phyloP scores from a whole-genome alignment of 2,113 vertebrate species.

The Candoia aspera region DNA sequence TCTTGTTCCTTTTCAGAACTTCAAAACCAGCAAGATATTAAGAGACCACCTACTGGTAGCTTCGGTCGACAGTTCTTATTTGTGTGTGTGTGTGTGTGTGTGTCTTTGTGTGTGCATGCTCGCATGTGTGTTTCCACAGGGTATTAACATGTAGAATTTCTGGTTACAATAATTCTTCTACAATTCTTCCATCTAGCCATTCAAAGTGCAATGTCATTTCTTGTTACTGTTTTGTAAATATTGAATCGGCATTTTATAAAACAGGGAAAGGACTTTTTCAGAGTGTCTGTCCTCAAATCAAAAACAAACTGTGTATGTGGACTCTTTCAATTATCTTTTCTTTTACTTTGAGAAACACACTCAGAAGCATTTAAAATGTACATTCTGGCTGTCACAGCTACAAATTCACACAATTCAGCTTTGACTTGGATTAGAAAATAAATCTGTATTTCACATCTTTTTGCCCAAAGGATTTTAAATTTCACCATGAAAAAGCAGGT shows the following conservation, averaged over 20 bases:
- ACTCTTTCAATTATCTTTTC: background rate
- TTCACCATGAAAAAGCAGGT: background rate
- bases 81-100: constrained; percentile 52
- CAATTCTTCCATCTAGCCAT: constrained; percentile 46
- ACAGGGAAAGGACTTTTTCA: constrained; percentile 32
- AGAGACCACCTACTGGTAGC: constrained; percentile 63
- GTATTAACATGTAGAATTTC: constrained; percentile 10
- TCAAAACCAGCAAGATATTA: constrained; percentile 69
- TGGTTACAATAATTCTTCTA: constrained; percentile 55
- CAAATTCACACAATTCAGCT: background rate
- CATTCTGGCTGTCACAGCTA: background rate
- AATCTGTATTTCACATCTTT: background rate
- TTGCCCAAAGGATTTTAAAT: background rate
- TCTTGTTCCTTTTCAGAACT: constrained; percentile 68
- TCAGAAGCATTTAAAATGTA: constrained; percentile 13
- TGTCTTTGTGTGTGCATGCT: constrained; percentile 8
- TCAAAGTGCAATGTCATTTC: constrained; percentile 49
- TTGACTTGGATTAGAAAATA: background rate
- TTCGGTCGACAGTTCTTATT: constrained; percentile 57
- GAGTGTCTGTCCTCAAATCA: constrained; percentile 33
- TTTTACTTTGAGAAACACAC: background rate
- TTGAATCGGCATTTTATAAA: constrained; percentile 57
- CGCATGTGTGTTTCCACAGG: constrained; percentile 9
- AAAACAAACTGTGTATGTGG: background rate
- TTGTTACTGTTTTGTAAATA: constrained; percentile 64